Evolutionary conservation across 2,888 invertebrate genomes (phyloP).

Genomic region (Tiliacea citrago): DNA sequence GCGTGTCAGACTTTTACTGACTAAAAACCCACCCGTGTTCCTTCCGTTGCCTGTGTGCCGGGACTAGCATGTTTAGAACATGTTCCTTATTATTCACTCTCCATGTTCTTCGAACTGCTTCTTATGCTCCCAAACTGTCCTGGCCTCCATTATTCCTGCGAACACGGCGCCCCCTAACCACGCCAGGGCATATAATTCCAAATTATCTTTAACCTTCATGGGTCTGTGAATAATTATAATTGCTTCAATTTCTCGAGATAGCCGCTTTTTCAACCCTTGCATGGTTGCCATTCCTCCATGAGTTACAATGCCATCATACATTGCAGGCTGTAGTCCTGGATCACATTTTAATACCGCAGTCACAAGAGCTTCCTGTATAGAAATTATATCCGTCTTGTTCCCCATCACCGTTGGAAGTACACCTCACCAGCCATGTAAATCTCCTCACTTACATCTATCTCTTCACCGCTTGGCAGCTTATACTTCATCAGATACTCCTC

Average conservation of each 20-base stretch:
- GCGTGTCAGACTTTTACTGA: no score
- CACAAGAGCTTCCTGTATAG: constrained; percentile 75
- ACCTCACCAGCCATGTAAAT: constrained; percentile 77
- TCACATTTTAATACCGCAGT: constrained; percentile 78
- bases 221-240: constrained; percentile 60
- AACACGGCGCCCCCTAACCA: constrained; percentile 85
- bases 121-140: constrained; percentile 78
- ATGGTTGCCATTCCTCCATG: constrained; percentile 80
- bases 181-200: constrained; percentile 76
- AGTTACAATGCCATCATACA: constrained; percentile 75
- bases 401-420: constrained; percentile 75
- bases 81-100: constrained; percentile 78
- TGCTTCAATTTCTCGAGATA: constrained; percentile 73
- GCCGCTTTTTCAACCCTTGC: constrained; percentile 75
- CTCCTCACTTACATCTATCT: constrained; percentile 78
- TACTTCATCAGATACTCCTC: constrained; percentile 65
- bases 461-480: constrained; percentile 74
- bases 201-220: constrained; percentile 72
- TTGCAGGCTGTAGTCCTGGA: constrained; percentile 70
- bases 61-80: constrained; percentile 64
- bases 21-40: no score
- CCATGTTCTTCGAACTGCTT: constrained; percentile 83
- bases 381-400: constrained; percentile 61
- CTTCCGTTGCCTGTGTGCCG: no score
- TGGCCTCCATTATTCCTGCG: constrained; percentile 76